Base-by-base conservation (phyloP, 2,797 vertebrate genomes). In the Meriones psammophilus region DNA sequence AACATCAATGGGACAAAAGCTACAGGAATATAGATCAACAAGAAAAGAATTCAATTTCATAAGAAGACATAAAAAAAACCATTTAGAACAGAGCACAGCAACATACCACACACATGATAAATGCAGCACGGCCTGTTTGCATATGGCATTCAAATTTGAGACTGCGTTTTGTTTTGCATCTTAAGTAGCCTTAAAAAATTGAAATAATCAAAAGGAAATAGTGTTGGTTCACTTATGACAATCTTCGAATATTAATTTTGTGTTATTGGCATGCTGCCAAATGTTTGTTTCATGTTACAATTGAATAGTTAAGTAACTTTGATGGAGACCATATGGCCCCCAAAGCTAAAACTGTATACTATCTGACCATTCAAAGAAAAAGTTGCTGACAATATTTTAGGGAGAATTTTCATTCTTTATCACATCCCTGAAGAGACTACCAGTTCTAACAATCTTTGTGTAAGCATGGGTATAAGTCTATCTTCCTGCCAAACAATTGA, bases 241-340 rank as follows among this genome's bases (percentile, higher is more conserved):
- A 92, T 68, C 33, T 74, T 54, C 79, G 62, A 69, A 76, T 90
- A 95, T 93, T 78, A 78, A 78, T 90, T 93, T 46, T 83, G 22
- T 50, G 15, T 74, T 22, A 60, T 2, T 94, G 95, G 89, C 77
- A 33, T 5, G 3, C 12, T 85, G 91, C 89, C 94, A 77, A 4
- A n/a, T 1, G n/a, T 14, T 5, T 81, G 26, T n/a, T 68, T 95
- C 95, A 66, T 0, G 10, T 5, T 58, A 39, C 13, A 56, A 9
- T 12, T 1, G 68, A 68, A 68, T 26, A 78, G 39, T 13, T 91
- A 73, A 89, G 71, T 62, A 46, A 66, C 24, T 83, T 73, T 56
- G 88, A 97, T 5, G 9, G 36, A 90, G 24, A 66, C 71, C 95
- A 86, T 91, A 79, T 78, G 79, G 56, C 10, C 20, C 30, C n/a